Percentiles rank a stretch among this genome's conserved stretches.
phyloP scores from a whole-genome alignment of 2,113 vertebrate genomes.

The Capreolus pygargus region DNA sequence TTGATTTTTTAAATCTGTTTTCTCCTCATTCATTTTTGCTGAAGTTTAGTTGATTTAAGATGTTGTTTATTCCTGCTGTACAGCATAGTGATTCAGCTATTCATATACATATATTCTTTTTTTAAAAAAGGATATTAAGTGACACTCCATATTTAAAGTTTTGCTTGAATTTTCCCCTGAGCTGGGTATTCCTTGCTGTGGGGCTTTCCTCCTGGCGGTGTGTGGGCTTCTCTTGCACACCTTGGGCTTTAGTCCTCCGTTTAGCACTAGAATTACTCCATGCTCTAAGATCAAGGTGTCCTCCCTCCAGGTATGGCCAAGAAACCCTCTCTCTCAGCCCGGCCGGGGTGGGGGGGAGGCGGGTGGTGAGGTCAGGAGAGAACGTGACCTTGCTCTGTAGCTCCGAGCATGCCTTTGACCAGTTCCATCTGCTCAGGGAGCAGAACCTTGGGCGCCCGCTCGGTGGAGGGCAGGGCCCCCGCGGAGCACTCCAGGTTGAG shows the following conservation, averaged over 20 bases:
- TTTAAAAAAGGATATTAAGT: background rate
- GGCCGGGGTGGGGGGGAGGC: too few relatives aligned
- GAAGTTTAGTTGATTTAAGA: background rate
- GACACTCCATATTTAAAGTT: too few relatives aligned
- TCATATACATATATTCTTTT: background rate
- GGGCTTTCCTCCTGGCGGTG: too few relatives aligned
- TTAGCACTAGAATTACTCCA: too few relatives aligned
- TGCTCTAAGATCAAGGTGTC: background rate
- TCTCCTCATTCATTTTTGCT: background rate
- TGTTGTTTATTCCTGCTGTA: background rate
- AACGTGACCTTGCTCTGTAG: background rate
- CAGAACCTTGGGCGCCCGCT: accelerated
- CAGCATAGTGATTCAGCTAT: background rate
- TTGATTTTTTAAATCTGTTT: too few relatives aligned
- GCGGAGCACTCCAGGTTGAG: accelerated
- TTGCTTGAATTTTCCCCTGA: too few relatives aligned
- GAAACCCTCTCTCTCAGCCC: background rate
- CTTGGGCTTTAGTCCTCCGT: accelerated
- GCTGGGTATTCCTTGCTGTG: accelerated
- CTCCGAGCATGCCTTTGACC: accelerated
- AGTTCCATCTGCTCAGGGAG: background rate
- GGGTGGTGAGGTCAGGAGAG: background rate
- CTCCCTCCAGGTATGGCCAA: background rate
- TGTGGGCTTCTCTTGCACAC: too few relatives aligned
- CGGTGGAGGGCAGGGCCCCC: accelerated